Base-by-base conservation (phyloP, 2,797 vertebrate species). In the Enteromius viviparus region DNA sequence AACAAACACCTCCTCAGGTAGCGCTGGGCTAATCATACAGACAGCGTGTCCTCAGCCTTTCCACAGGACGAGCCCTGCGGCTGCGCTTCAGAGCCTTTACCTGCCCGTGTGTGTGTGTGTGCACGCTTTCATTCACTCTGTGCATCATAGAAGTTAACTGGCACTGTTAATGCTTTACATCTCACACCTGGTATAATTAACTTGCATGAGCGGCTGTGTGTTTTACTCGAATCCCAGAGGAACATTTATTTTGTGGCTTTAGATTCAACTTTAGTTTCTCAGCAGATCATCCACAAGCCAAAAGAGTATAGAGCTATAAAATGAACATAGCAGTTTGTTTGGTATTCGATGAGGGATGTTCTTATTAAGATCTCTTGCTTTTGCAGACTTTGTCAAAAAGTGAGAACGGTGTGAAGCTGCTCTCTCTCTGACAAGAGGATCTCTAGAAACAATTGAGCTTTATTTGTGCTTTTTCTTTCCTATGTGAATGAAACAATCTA, bases 1-100 rank as follows among this genome's bases (percentile, higher is more conserved):
- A 96, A 95, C 95, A 95, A 95, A 95, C 95, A 94, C 95, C 93
- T 96, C 94, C 93, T 96, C 94, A 94, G 95, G 94, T 95, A 95
- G 91, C 90, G 84, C 87, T 90, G 92, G 91, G 91, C 92, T 95
- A 96, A 96, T 96, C 93, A 92, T 93, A 92, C 91, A 91, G 95
- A 95, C 93, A 94, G 94, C 92, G 93, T 92, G 94, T 94, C 94
- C 93, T 93, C 93, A 91, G 90, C 94, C 94, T 94, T 94, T 92
- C 93, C 90, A 60, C 68, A 66, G 87, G 85, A 87, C 78, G 6
- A 82, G 55, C 60, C 68, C 42, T n/a, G 40, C 69, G 82, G 80
- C 80, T 10, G 69, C 19, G 47, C 79, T 79, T n/a, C 77, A 64
- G 77, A 69, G 78, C 66, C 75, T 71, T 78, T 45, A 85, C 78